Percentiles rank a stretch among this genome's conserved stretches.
Evolutionary conservation across 1,140 invertebrate genomes (phyloP).

Genomic region (Lepidurus couesii): DNA sequence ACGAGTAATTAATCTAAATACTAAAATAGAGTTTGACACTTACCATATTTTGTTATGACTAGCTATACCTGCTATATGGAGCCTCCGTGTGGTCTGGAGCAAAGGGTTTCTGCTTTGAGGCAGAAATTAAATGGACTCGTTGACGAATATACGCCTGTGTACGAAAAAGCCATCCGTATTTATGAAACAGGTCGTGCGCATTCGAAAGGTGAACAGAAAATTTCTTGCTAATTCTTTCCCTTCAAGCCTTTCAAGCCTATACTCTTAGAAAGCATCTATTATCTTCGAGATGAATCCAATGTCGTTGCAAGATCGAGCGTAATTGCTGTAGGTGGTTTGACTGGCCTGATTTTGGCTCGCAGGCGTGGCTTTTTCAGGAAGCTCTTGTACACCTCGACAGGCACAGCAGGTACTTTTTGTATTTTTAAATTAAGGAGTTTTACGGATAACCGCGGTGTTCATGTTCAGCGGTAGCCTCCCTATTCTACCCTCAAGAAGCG

Average conservation of each 20-base stretch:
- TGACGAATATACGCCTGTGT: slow-evolving; percentile 28
- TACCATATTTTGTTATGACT: background rate
- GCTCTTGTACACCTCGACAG: background rate
- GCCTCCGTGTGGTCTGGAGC: slow-evolving; percentile 24
- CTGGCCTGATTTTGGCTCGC: slow-evolving; percentile 5
- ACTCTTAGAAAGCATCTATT: slow-evolving; percentile 13
- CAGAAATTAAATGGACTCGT: background rate
- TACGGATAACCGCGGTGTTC: background rate
- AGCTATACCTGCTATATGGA: slow-evolving; percentile 26
- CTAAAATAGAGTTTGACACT: background rate
- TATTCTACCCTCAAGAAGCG: slow-evolving; percentile 30
- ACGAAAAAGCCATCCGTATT: slow-evolving; percentile 27
- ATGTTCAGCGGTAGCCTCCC: background rate
- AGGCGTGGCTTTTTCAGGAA: slow-evolving; percentile 18
- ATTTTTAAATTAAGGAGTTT: background rate
- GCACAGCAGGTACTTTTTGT: background rate
- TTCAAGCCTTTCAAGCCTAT: background rate
- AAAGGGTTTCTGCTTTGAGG: background rate
- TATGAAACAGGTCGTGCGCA: slow-evolving; percentile 29
- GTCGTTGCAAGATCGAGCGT: background rate
- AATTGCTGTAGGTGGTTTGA: slow-evolving; percentile 16
- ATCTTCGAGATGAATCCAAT: slow-evolving; percentile 24
- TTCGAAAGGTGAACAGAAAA: slow-evolving; percentile 20
- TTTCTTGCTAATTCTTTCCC: background rate
- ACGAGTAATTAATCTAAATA: background rate